Evolutionary conservation across 2,797 vertebrate genomes (phyloP), one percentile per base, ranked within the genome.

Genomic region (Capromys pilorides): DNA sequence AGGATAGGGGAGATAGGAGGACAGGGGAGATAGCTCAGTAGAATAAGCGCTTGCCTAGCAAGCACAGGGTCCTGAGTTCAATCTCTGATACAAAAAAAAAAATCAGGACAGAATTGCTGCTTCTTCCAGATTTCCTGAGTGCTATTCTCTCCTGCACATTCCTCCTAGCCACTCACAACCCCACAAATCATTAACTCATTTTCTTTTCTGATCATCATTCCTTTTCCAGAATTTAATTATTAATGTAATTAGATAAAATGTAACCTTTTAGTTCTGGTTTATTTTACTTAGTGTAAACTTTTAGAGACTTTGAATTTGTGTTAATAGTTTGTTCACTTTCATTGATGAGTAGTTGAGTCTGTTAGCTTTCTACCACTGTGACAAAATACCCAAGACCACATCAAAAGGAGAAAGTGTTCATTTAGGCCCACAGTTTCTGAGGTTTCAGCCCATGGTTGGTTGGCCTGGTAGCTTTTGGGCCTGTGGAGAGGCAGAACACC

Each of bases 211-310:
- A 59, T 51, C 71, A 51, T 81, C 88, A 90, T 69, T 7, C 16
- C 21, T 93, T 94, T 91, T 73, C 41, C 36, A 73, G 62, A 88
- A 81, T 77, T 90, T 88, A 33, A 71, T 41, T 57, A 39, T 36
- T 66, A 89, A 77, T 78, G 22, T 36, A 57, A 61, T 61, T 73
- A 94, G 31, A 79, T 2, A 71, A 19, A 71, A 64, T 13, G 1
- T 51, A 77, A 9, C 18, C 54, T 84, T 88, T 88, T 31, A 5
- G 77, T 6, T 64, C 33, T 94, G 57, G 41, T 33, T 88, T 93
- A 67, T 88, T 80, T 90, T 21, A 73, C 59, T 81, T 57, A n/a
- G 39, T 59, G n/a, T 9, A 80, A 28, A 80, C 39, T 31, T 83
- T 67, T n/a, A 69, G 62, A 85, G 79, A 84, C n/a, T n/a, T 81